Evolutionary conservation across 1,140 invertebrate genomes (phyloP).

Genomic region (Linepithema humile): DNA sequence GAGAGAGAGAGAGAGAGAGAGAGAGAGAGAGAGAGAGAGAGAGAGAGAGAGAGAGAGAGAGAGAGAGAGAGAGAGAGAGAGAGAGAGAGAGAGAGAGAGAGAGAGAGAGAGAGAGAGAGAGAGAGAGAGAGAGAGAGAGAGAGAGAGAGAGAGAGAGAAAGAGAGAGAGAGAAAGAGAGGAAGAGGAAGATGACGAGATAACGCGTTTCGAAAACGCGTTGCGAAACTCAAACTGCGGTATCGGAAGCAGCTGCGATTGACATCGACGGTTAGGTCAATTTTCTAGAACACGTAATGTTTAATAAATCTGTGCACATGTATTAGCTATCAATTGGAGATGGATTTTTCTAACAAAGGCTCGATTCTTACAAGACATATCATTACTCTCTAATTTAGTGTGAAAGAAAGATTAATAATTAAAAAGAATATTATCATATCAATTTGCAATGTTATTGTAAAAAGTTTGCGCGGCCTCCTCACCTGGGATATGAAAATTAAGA

Average conservation of each 20-base stretch:
- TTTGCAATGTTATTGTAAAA: too few relatives aligned
- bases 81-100: conserved; percentile 15
- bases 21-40: conserved; percentile 15
- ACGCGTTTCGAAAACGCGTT: conserved; percentile 51
- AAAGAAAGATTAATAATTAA: too few relatives aligned
- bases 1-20: conserved; percentile 18
- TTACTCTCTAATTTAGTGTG: too few relatives aligned
- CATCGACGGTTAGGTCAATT: conserved; percentile 51
- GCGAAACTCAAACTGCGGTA: conserved; percentile 32
- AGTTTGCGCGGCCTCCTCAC: too few relatives aligned
- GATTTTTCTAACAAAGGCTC: too few relatives aligned
- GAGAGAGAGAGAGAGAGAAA: conserved; percentile 14
- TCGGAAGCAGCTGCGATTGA: conserved; percentile 39
- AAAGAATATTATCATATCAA: too few relatives aligned
- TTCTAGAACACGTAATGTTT: conserved; percentile 16
- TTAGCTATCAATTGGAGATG: not conserved
- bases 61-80: conserved; percentile 9
- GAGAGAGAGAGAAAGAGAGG: conserved; percentile 33
- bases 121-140: conserved; percentile 9
- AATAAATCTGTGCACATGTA: not conserved
- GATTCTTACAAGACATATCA: too few relatives aligned
- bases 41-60: conserved; percentile 36
- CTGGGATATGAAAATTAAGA: too few relatives aligned
- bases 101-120: conserved; percentile 36
- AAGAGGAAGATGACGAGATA: too few relatives aligned